These are phyloP conservation scores for Megaceryle alcyon DNA, from an alignment of 2,797 vertebrate species.

Conservation along the genomic window DNA sequence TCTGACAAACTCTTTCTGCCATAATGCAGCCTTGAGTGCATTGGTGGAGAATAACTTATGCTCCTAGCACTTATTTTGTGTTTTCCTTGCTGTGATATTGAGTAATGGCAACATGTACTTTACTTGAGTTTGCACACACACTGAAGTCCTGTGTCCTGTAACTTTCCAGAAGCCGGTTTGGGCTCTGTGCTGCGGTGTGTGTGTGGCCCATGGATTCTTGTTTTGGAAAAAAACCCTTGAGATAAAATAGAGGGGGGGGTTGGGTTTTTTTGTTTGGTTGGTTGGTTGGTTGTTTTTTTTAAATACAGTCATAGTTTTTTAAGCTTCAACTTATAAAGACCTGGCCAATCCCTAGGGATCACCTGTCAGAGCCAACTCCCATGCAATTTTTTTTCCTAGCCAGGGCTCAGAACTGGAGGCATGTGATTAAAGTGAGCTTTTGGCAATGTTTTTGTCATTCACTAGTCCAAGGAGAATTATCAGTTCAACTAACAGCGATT, in stretches of 20 bases:
- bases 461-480: not conserved
- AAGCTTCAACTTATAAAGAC: not conserved
- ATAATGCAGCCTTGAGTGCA: not conserved
- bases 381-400: not conserved
- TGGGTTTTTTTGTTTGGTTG: too few relatives aligned
- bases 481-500: not conserved
- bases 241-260: not conserved
- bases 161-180: not conserved
- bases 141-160: not conserved
- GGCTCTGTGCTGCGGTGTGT: not conserved
- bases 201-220: not conserved
- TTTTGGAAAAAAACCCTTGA: not conserved
- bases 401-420: not conserved
- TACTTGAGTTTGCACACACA: not conserved
- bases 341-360: not conserved
- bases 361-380: not conserved
- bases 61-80: not conserved
- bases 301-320: not conserved
- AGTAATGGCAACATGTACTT: not conserved
- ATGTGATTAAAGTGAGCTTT: not conserved
- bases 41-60: not conserved
- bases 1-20: constrained; percentile 12
- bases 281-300: not conserved
- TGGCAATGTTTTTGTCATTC: not conserved
- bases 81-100: not conserved